phyloP scores from a whole-genome alignment of 2,113 vertebrate genomes.

The Gadus chalcogrammus region DNA sequence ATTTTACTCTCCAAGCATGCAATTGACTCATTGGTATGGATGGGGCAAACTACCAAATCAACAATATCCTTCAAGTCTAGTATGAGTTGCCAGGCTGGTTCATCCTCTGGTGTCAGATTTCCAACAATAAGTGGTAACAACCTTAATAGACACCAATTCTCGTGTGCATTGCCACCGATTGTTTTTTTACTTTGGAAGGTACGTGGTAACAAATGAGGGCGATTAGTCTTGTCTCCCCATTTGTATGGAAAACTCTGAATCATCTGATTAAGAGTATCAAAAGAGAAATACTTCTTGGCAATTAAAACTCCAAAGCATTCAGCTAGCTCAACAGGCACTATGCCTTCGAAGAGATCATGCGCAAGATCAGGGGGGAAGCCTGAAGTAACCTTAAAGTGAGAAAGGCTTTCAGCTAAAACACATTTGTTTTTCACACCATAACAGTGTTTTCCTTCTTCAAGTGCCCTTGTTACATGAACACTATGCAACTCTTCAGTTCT shows the following conservation, averaged over 20 bases:
- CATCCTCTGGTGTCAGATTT: slow-evolving; percentile 7
- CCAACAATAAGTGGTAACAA: slow-evolving; percentile 25
- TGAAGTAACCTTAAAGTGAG: slow-evolving; percentile 10
- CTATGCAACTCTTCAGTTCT: too few relatives aligned
- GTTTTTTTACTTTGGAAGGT: slow-evolving; percentile 12
- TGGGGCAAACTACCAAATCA: slow-evolving; percentile 7
- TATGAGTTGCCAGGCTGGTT: slow-evolving; percentile 29
- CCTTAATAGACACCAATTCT: slow-evolving; percentile 16
- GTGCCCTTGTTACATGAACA: not conserved
- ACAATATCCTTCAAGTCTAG: slow-evolving; percentile 23
- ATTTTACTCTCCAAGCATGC: slow-evolving; percentile 25
- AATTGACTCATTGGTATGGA: slow-evolving; percentile 30
- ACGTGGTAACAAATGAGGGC: slow-evolving; percentile 13
- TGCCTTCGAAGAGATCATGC: slow-evolving; percentile 25
- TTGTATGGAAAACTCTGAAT: slow-evolving; percentile 17
- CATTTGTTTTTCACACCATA: not conserved
- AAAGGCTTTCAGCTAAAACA: slow-evolving; percentile 15
- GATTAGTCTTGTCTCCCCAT: slow-evolving; percentile 22
- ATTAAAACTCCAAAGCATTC: slow-evolving; percentile 9
- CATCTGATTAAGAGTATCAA: not conserved
- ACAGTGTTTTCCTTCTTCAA: not conserved
- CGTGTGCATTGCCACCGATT: slow-evolving; percentile 7
- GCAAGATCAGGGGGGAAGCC: slow-evolving; percentile 26
- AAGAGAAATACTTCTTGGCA: slow-evolving; percentile 21
- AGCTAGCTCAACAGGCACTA: slow-evolving; percentile 16